These are phyloP conservation scores for Drosophila peninsularis DNA, from an alignment of 2,888 invertebrate genomes.

Conservation along the genomic window DNA sequence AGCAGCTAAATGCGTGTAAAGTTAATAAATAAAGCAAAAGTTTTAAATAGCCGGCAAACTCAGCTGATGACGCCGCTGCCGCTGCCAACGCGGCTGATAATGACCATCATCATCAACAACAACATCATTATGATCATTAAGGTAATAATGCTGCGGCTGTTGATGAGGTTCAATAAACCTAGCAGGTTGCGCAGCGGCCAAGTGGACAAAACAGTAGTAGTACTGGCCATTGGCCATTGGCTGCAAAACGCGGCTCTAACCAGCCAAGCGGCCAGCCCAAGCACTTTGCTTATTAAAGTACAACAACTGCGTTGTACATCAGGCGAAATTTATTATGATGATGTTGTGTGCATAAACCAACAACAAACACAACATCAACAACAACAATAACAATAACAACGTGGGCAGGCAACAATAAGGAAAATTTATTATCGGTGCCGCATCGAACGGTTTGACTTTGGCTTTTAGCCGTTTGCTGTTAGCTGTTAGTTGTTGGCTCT, in stretches of 20 bases:
- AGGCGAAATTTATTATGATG: slow-evolving; percentile 78
- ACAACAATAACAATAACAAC: slow-evolving; percentile 20
- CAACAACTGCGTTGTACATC: slow-evolving; percentile 61
- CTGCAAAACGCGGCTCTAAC: slow-evolving; percentile 43
- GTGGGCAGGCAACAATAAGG: slow-evolving; percentile 70
- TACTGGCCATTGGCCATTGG: slow-evolving; percentile 56
- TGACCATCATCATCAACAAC: slow-evolving; percentile 4
- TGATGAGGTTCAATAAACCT: slow-evolving; percentile 64
- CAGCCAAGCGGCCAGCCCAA: slow-evolving; percentile 76
- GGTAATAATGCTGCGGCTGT: slow-evolving; percentile 14
- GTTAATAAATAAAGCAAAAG: slow-evolving; percentile 65
- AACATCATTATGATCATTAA: slow-evolving; percentile 13
- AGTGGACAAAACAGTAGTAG: slow-evolving; percentile 56
- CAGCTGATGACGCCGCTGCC: slow-evolving; percentile 49
- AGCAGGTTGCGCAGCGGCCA: slow-evolving; percentile 65
- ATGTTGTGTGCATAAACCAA: slow-evolving; percentile 72
- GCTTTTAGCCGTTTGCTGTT: slow-evolving; percentile 34
- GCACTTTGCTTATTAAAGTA: slow-evolving; percentile 80
- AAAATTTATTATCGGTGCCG: slow-evolving; percentile 75
- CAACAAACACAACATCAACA: slow-evolving; percentile 16
- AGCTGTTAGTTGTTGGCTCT: slow-evolving; percentile 17
- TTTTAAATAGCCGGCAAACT: slow-evolving; percentile 57
- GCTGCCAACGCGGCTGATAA: slow-evolving; percentile 32
- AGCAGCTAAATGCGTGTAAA: slow-evolving; percentile 32
- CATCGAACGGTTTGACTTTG: slow-evolving; percentile 71